These are phyloP conservation scores for Tetrapedia diversipes DNA, from an alignment of 2,888 invertebrate species.

Conservation along the genomic window DNA sequence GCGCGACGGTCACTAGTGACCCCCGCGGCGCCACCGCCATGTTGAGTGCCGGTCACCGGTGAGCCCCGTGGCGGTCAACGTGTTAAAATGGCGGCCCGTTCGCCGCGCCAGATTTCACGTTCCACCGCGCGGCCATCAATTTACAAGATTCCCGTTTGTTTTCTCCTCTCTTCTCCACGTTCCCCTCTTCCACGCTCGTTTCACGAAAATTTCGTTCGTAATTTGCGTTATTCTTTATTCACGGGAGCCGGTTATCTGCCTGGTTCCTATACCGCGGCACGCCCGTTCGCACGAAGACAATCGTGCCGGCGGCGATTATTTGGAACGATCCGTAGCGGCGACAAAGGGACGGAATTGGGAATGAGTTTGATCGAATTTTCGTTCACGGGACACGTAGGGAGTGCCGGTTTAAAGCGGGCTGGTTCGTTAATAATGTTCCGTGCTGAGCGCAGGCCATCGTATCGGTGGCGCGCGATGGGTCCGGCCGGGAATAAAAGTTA, in stretches of 20 bases:
- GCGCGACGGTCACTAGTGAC: too few relatives aligned
- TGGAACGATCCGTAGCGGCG: background rate
- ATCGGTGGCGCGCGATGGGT: background rate
- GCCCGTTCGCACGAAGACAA: slow-evolving; percentile 2
- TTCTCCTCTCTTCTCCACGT: background rate
- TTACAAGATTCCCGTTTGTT: slow-evolving; percentile 3
- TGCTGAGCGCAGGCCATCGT: background rate
- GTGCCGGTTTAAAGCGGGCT: too few relatives aligned
- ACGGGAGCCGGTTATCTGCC: background rate
- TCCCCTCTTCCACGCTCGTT: background rate
- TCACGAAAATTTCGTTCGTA: slow-evolving; percentile 10
- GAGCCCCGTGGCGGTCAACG: too few relatives aligned
- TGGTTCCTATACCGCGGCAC: background rate
- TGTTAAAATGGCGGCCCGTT: too few relatives aligned
- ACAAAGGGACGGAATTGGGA: background rate
- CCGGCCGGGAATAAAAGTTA: too few relatives aligned
- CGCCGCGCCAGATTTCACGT: slow-evolving; percentile 12
- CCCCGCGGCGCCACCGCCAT: too few relatives aligned
- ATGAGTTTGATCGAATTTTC: slow-evolving; percentile 7
- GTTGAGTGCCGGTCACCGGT: too few relatives aligned
- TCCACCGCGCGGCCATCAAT: background rate
- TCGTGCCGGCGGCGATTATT: background rate
- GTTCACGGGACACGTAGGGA: background rate
- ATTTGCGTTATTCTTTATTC: slow-evolving; percentile 22
- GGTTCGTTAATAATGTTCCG: too few relatives aligned